Base-by-base conservation (phyloP, 1,140 invertebrate genomes). In the Idris sp. region DNA sequence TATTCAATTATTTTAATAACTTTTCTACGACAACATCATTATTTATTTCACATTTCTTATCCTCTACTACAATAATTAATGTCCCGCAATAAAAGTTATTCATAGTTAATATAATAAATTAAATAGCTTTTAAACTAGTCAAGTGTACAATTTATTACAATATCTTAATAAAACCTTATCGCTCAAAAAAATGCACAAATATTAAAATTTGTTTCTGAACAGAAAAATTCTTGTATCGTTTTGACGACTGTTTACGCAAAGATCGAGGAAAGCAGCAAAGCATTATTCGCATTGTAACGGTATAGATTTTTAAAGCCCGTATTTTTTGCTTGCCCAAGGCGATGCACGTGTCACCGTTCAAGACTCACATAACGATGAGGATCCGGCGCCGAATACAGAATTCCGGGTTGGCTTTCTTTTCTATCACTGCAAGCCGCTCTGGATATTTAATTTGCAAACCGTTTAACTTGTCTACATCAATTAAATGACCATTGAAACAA, bases 241-340 rank as follows among this genome's bases (percentile, higher is more conserved):
- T n/a, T 46, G 30, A 2, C 36, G 58, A 61, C 61, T 74, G 59
- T 73, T 73, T 74, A 61, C 71, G 59, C 58, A 68, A 74, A 68
- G 58, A 62, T n/a, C n/a, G 67, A 64, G 67, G 48, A 76, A 69
- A 76, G 65, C 46, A 48, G 64, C 49, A 43, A 65, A 65, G 67
- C 16, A 76, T 71, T 76, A 76, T 76, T 72, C 67, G 74, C 54
- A 53, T 61, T 61, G 61, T 76, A 76, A 76, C 67, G 74, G 74
- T 76, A 76, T 67, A 71, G 65, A 76, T 71, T 76, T 72, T 72
- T 68, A 61, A 76, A 71, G 62, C 51, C 72, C 56, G 74, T 71
- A 71, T 71, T 69, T 67, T 68, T 76, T 46, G 61, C 54, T 67
- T 25, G 74, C 74, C 74, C 65, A 71, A 76, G 74, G 74, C 65